A percentile compares a stretch with the other conserved stretches of the same genome.
Evolutionary conservation across 2,888 invertebrate genomes (phyloP).

Genomic region (Fragum whitleyi): DNA sequence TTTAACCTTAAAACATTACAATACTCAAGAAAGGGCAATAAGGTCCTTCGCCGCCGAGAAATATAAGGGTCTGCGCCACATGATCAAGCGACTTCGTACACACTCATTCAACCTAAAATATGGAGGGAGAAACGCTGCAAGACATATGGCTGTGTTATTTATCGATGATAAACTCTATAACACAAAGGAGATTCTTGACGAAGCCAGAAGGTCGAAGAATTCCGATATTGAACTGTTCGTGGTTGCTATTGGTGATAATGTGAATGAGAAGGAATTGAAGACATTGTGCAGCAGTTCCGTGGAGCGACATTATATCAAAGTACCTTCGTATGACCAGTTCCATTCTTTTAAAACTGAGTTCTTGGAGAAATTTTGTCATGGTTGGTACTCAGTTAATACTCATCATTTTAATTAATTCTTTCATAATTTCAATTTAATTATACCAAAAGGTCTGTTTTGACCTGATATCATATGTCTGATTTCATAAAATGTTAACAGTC

Average conservation of each 20-base stretch:
- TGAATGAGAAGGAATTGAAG: slow-evolving; percentile 53
- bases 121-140: slow-evolving; percentile 62
- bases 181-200: slow-evolving; percentile 53
- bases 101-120: slow-evolving; percentile 59
- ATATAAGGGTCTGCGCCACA: slow-evolving; percentile 51
- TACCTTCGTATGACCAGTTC: slow-evolving; percentile 55
- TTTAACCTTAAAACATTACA: slow-evolving; percentile 64
- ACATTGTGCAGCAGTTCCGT: slow-evolving; percentile 49
- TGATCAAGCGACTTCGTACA: slow-evolving; percentile 66
- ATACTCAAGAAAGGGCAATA: slow-evolving; percentile 44
- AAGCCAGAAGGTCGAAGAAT: slow-evolving; percentile 55
- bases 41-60: slow-evolving; percentile 49
- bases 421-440: no score
- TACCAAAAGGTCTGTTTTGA: no score
- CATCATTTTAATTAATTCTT: not conserved
- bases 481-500: no score
- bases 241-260: slow-evolving; percentile 63
- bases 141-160: slow-evolving; percentile 76
- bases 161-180: slow-evolving; percentile 70
- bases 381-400: slow-evolving; percentile 56
- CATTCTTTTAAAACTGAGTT: slow-evolving; percentile 42
- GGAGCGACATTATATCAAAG: slow-evolving; percentile 51
- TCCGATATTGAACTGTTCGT: slow-evolving; percentile 63
- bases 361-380: slow-evolving; percentile 57
- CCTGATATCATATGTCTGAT: no score